phyloP scores from a whole-genome alignment of 2,888 invertebrate species.

The Tanytarsus gracilentus region DNA sequence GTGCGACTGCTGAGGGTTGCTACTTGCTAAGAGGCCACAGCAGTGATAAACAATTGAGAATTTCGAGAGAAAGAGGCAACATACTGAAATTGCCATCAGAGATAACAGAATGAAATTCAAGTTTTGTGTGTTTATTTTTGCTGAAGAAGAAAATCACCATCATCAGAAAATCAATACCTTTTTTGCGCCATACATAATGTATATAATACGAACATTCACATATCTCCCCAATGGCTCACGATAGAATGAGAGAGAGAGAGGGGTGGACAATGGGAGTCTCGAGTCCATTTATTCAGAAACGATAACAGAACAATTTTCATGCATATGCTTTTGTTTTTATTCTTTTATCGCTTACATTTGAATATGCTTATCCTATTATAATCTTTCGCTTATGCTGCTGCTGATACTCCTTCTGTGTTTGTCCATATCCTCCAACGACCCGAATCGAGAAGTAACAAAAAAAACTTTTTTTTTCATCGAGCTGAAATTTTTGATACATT shows the following conservation, averaged over 20 bases:
- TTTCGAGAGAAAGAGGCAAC: background rate
- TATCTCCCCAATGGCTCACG: background rate
- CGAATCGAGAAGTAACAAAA: constrained; percentile 14
- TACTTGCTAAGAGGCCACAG: background rate
- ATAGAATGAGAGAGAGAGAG: background rate
- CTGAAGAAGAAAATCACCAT: background rate
- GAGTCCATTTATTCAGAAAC: background rate
- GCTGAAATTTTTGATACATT: too few relatives aligned
- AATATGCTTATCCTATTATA: constrained; percentile 26
- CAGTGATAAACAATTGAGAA: constrained; percentile 17
- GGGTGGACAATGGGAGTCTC: constrained; percentile 13
- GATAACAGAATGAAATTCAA: background rate
- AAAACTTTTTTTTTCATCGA: background rate
- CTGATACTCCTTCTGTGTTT: too few relatives aligned
- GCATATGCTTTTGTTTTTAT: constrained; percentile 27
- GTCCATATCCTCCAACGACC: constrained; percentile 5
- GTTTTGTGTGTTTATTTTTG: background rate
- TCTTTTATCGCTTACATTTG: constrained; percentile 19
- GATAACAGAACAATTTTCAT: constrained; percentile 26
- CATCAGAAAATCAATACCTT: constrained; percentile 18
- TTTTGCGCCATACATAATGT: constrained; percentile 2
- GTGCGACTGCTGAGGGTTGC: constrained; percentile 1
- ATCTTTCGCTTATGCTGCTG: too few relatives aligned
- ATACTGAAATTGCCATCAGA: constrained; percentile 19
- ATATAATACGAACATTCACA: background rate